These are phyloP conservation scores for Lamellibrachia satsuma DNA, from an alignment of 2,888 invertebrate genomes.

Conservation along the genomic window DNA sequence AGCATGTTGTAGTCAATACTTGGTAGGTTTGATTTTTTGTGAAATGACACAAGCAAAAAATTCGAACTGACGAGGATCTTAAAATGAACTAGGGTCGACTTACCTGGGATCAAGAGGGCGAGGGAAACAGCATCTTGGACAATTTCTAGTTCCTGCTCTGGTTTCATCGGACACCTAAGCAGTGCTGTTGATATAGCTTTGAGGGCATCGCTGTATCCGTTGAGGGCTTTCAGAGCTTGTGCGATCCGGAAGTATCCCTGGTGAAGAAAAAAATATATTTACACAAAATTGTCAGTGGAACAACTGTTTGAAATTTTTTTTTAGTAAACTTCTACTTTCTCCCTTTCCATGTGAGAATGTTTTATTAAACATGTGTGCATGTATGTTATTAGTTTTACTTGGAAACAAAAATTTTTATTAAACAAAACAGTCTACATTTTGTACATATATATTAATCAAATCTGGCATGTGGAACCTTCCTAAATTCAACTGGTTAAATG, in stretches of 20 bases:
- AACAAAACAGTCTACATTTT: too few relatives aligned
- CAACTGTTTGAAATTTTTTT: not conserved
- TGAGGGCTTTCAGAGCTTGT: not conserved
- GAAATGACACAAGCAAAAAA: not conserved
- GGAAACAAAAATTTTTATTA: not conserved
- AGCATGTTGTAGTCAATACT: too few relatives aligned
- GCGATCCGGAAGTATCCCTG: not conserved
- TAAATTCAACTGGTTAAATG: too few relatives aligned
- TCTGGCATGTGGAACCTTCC: too few relatives aligned
- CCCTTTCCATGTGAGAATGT: too few relatives aligned
- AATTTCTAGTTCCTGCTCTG: constrained; percentile 8
- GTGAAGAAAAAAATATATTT: not conserved
- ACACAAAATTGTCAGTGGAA: not conserved
- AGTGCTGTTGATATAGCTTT: not conserved
- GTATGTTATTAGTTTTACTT: too few relatives aligned
- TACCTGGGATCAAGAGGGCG: not conserved
- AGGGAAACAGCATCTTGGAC: not conserved
- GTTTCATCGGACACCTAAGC: not conserved
- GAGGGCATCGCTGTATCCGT: not conserved
- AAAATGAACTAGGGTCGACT: not conserved
- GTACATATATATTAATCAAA: too few relatives aligned
- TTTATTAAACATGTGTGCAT: too few relatives aligned
- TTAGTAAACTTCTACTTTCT: too few relatives aligned
- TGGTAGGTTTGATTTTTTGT: too few relatives aligned
- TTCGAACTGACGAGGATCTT: not conserved